Percentiles rank a stretch among this genome's conserved stretches.
Conservation (phyloP, 92 coral and sea anemone genomes). For the Epizoanthus fatuus region DNA sequence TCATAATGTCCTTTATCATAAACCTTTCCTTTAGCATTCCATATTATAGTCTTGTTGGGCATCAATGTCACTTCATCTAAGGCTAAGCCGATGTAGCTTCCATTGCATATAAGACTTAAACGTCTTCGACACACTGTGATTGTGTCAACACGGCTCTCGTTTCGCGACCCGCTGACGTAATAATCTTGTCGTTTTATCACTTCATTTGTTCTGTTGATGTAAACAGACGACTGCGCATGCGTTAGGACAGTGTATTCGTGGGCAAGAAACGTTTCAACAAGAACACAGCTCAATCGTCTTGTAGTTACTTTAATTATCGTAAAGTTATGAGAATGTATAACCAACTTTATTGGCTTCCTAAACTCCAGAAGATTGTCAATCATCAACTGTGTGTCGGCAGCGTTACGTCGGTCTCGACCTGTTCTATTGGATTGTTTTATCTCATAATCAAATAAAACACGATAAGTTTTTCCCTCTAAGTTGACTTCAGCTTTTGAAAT, state of each 20-base stretch:
- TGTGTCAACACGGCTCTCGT: neutral
- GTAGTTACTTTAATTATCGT: slow-evolving; percentile 11
- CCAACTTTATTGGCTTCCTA: neutral
- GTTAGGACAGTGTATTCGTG: slow-evolving; percentile 5
- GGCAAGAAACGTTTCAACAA: neutral
- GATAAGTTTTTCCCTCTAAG: neutral
- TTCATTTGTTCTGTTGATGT: neutral
- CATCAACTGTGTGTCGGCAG: neutral
- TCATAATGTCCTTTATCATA: neutral
- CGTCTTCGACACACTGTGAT: slow-evolving; percentile 3
- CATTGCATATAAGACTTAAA: slow-evolving; percentile 42
- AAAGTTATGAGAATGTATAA: neutral
- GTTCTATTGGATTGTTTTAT: neutral
- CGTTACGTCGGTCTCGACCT: neutral
- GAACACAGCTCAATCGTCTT: neutral
- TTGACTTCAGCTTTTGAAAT: neutral
- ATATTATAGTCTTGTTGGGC: slow-evolving; percentile 36
- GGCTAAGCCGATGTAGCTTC: slow-evolving; percentile 32
- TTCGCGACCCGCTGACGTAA: neutral
- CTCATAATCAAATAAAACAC: neutral
- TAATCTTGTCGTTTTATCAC: neutral
- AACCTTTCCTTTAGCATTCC: slow-evolving; percentile 24
- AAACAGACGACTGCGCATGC: neutral
- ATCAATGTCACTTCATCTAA: slow-evolving; percentile 19
- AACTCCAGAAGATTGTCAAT: neutral